These are phyloP conservation scores for Hystrix cristata DNA, from an alignment of 2,113 vertebrate species.

Conservation along the genomic window DNA sequence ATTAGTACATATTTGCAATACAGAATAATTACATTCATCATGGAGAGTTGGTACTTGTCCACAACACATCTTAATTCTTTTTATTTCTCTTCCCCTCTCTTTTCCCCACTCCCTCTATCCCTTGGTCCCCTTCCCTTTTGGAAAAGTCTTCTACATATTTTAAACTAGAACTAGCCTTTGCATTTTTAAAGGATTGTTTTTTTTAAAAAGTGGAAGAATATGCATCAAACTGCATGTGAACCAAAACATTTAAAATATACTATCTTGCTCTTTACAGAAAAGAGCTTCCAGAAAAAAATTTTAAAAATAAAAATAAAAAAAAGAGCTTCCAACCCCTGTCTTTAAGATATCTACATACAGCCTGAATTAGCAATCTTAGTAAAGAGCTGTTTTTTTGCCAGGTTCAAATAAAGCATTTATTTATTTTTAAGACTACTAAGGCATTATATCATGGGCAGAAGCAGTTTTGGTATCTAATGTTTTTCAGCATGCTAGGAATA, in stretches of 20 bases:
- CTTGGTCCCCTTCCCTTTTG: neutral
- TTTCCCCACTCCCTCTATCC: neutral
- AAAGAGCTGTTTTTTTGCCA: conserved; percentile 36
- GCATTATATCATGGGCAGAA: conserved; percentile 29
- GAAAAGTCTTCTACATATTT: neutral
- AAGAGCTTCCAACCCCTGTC: neutral
- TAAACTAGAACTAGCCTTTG: conserved; percentile 49
- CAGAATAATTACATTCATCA: neutral
- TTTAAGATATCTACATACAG: neutral
- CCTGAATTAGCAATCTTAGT: neutral
- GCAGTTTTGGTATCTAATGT: conserved; percentile 47
- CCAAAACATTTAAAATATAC: conserved; percentile 39
- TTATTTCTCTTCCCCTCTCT: neutral
- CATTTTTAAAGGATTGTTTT: conserved; percentile 42
- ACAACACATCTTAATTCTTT: neutral
- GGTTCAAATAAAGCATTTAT: conserved; percentile 57
- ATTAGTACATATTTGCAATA: neutral
- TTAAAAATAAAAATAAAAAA: neutral
- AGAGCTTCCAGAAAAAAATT: neutral
- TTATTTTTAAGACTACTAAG: conserved; percentile 55
- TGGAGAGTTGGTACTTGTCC: neutral
- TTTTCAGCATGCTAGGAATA: conserved; percentile 65
- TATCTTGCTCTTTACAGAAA: conserved; percentile 12
- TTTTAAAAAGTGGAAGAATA: neutral
- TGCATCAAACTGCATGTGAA: neutral